Percentiles rank a stretch among this genome's conserved stretches.
Conservation (phyloP, 2,797 vertebrate genomes). For the Echeneis naucrates region DNA sequence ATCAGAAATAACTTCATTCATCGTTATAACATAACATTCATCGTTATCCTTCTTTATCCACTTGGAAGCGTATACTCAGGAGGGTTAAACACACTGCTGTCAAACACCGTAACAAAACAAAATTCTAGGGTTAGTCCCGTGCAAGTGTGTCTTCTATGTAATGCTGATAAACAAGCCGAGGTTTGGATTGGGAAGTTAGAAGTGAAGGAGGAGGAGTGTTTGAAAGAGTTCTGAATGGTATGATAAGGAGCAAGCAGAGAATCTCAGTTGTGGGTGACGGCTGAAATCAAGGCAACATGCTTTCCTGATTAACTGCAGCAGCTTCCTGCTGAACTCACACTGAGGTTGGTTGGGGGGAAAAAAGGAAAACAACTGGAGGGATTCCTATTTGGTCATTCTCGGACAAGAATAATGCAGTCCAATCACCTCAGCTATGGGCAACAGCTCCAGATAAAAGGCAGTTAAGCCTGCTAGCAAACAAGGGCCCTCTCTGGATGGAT, state of each 20-base stretch:
- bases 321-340: slow-evolving; percentile 73
- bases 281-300: slow-evolving; percentile 73
- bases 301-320: slow-evolving; percentile 78
- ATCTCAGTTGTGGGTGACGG: slow-evolving; percentile 60
- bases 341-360: slow-evolving; percentile 42
- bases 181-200: not conserved
- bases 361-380: slow-evolving; percentile 55
- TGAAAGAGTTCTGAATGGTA: slow-evolving; percentile 1
- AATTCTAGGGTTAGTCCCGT: not conserved
- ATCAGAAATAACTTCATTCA: too few relatives aligned
- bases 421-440: slow-evolving; percentile 26
- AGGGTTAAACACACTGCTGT: not conserved
- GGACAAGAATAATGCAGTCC: slow-evolving; percentile 61
- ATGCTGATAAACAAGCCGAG: not conserved
- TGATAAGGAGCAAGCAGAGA: slow-evolving; percentile 33
- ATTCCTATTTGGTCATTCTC: slow-evolving; percentile 62
- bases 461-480: slow-evolving; percentile 36
- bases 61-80: too few relatives aligned
- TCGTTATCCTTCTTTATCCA: too few relatives aligned
- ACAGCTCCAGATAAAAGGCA: slow-evolving; percentile 41
- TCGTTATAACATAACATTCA: too few relatives aligned
- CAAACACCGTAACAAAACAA: not conserved
- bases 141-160: not conserved
- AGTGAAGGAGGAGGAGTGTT: not conserved
- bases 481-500: slow-evolving; percentile 21